phyloP scores from a whole-genome alignment of 2,888 invertebrate species.

The Cistogaster globosa region DNA sequence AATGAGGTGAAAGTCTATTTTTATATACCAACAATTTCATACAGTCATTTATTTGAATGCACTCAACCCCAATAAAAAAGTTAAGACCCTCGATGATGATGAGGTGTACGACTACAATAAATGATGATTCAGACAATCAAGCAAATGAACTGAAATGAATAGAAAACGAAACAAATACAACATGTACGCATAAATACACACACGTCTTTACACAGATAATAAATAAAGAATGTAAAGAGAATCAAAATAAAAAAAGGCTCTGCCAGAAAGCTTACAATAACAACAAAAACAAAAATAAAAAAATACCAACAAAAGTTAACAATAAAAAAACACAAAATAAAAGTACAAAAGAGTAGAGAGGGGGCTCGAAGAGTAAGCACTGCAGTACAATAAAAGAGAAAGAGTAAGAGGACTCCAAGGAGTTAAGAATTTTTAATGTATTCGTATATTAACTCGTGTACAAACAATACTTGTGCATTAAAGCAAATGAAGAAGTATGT shows the following conservation, averaged over 20 bases:
- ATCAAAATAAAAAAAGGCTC: conserved; percentile 19
- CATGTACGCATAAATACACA: conserved; percentile 6
- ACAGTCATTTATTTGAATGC: conserved; percentile 41
- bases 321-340: not conserved
- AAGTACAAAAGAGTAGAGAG: not conserved
- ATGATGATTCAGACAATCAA: conserved; percentile 79
- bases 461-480: not conserved
- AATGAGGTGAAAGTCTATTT: conserved; percentile 2
- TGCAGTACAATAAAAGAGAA: conserved; percentile 16
- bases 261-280: conserved; percentile 25
- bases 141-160: conserved; percentile 81
- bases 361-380: not conserved
- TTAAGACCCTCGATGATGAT: conserved; percentile 44
- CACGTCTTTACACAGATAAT: not conserved
- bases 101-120: conserved; percentile 43
- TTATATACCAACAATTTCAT: not conserved
- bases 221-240: conserved; percentile 9
- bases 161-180: conserved; percentile 67
- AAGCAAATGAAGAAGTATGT: not conserved
- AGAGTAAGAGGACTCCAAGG: conserved; percentile 42
- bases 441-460: conserved; percentile 7
- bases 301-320: conserved; percentile 25
- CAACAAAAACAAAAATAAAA: conserved; percentile 30
- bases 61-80: conserved; percentile 68
- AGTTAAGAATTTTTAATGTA: conserved; percentile 37